Evolutionary conservation across 2,113 vertebrate species (phyloP), one percentile per base, ranked within the genome.

Genomic region (Oreamnos americanus): DNA sequence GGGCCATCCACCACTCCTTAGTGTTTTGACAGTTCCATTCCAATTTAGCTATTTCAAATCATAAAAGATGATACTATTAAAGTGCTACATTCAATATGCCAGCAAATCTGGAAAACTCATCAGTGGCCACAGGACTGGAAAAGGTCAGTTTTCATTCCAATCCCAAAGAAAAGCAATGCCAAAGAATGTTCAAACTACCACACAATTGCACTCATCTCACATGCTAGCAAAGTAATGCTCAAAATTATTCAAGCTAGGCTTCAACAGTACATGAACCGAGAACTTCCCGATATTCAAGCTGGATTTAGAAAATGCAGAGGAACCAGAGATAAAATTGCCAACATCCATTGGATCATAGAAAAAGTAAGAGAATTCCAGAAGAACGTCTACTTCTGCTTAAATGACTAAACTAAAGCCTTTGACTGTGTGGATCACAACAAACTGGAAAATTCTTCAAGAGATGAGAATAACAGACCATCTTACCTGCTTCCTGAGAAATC

Each of bases 211-310:
- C 67, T 39, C 67, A 71, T 39, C n/a, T 39, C 19, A 71, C 67
- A 71, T 39, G 19, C n/a, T 39, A 71, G n/a, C n/a, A 71, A 71
- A 71, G 5, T 23, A 71, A 39, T 39, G n/a, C n/a, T 71, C 67
- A 71, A 71, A 71, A 39, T 71, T 71, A 10, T 39, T n/a, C 33
- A 67, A 67, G 62, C 33, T 23, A 71, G n/a, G 10, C 10, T 71
- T 71, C 67, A 71, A 23, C n/a, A 71, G 19, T 71, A 71, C 2
- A 1, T 39, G 21, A 71, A 71, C n/a, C 0, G 0, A 71, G 19
- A 71, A 39, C 67, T 71, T 71, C 19, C n/a, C 6, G 10, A 12
- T 71, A 5, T 39, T 71, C n/a, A 39, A 71, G 19, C 19, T 71
- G 67, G n/a, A 2, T 71, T 71, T 71, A 71, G n/a, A 39, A 39